Conservation (phyloP, 2,113 vertebrate species). For the Microcebus ravelobensis region DNA sequence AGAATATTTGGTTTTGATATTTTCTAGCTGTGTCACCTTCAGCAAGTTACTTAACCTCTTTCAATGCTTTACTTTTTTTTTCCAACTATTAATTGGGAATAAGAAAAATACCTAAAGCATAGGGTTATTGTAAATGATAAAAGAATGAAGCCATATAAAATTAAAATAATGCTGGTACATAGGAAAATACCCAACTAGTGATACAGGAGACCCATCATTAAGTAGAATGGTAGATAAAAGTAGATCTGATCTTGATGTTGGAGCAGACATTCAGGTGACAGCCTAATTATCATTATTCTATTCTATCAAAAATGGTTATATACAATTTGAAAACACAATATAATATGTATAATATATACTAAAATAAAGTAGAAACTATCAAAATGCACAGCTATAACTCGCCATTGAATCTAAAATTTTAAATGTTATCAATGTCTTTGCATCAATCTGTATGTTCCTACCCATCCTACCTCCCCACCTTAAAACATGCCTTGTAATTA, state of each 20-base stretch:
- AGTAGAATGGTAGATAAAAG: neutral
- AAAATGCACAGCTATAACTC: neutral
- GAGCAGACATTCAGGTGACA: neutral
- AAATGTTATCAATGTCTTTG: neutral
- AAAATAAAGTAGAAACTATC: neutral
- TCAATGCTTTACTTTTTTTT: neutral
- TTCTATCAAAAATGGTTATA: constrained; percentile 14
- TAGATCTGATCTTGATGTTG: neutral
- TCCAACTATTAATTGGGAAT: neutral
- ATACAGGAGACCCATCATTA: neutral
- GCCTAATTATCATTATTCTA: neutral
- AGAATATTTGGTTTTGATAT: neutral
- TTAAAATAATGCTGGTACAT: neutral
- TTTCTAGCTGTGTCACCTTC: neutral
- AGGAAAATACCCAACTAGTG: neutral
- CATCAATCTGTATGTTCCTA: neutral
- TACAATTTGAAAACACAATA: neutral
- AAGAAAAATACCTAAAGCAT: neutral
- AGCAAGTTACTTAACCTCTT: neutral
- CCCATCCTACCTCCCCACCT: neutral
- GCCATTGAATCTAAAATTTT: neutral
- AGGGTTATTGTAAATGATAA: neutral
- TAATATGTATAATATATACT: neutral
- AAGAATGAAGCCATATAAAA: neutral
- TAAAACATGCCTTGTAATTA: neutral